Evolutionary conservation across 2,113 vertebrate genomes (phyloP).

Genomic region (Sebastes fasciatus): DNA sequence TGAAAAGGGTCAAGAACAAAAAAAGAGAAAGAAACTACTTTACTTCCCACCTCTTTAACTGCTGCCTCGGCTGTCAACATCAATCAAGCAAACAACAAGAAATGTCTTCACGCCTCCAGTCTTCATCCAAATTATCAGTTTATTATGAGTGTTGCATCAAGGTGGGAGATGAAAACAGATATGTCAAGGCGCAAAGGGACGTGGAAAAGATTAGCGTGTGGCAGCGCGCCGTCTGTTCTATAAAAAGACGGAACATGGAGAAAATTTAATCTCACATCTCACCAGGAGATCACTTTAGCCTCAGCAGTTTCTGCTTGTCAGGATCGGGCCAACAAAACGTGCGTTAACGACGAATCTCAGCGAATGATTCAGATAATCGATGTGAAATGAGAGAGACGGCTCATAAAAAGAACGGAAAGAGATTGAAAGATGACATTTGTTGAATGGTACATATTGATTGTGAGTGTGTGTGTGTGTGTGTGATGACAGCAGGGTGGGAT

Average conservation of each 20-base stretch:
- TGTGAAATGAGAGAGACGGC: neutral
- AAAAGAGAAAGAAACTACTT: too few species aligned
- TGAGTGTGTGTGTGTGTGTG: neutral
- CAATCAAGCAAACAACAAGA: constrained; percentile 22
- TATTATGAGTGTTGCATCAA: constrained; percentile 56
- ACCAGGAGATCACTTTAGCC: constrained; percentile 47
- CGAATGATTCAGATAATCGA: constrained; percentile 4
- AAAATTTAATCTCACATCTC: constrained; percentile 59
- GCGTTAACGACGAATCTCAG: constrained; percentile 2
- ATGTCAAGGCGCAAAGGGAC: constrained; percentile 34
- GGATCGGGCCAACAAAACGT: constrained; percentile 47
- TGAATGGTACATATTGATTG: constrained; percentile 32
- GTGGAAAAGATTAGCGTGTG: constrained; percentile 23
- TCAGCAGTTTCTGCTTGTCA: constrained; percentile 17
- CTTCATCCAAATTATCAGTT: constrained; percentile 58
- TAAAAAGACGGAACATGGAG: constrained; percentile 47
- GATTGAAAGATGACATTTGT: constrained; percentile 39
- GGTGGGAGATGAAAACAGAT: constrained; percentile 52
- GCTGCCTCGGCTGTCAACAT: constrained; percentile 2
- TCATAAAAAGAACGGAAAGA: neutral
- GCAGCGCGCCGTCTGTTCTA: constrained; percentile 17
- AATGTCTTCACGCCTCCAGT: constrained; percentile 13
- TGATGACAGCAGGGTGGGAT: constrained; percentile 11
- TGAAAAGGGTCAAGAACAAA: neutral
- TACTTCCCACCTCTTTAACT: neutral